Base-by-base conservation (phyloP, 2,888 invertebrate genomes). In the Tachina fera region DNA sequence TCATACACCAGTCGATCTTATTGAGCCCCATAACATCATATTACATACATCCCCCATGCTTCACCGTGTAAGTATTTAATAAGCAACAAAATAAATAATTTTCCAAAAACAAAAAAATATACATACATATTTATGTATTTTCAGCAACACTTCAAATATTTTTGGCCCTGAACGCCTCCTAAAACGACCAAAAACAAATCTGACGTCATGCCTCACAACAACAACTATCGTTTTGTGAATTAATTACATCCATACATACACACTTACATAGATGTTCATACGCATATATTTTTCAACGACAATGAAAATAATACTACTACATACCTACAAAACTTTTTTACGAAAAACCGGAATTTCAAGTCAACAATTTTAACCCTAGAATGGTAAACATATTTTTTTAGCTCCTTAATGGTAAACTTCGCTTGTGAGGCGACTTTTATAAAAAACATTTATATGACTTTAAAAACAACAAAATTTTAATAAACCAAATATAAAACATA, bases 321-420 rank as follows among this genome's bases (percentile, higher is more conserved):
- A 31, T 6, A 31, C n/a, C n/a, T n/a, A n/a, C 10, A 22, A 41
- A 65, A 45, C 41, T 67, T 19, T 22, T 67, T 9, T 39, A 53
- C 45, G 53, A 77, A 60, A 78, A 83, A 83, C 83, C 53, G 60
- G 83, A 83, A 68, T 78, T 78, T 83, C 65, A 49, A 83, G 67
- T 77, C 49, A 31, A 49, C 77, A 60, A 56, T 70, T 53, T 72
- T 43, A n/a, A n/a, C n/a, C n/a, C n/a, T n/a, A n/a, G n/a, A n/a
- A n/a, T n/a, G n/a, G n/a, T n/a, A n/a, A n/a, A n/a, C n/a, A n/a
- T n/a, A n/a, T n/a, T n/a, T n/a, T n/a, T n/a, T n/a, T n/a, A n/a
- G n/a, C n/a, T n/a, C n/a, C n/a, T n/a, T n/a, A n/a, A n/a, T n/a
- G n/a, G n/a, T n/a, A n/a, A n/a, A n/a, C n/a, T n/a, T n/a, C n/a